Evolutionary conservation across 2,113 vertebrate genomes (phyloP).

Genomic region (Silurus meridionalis): DNA sequence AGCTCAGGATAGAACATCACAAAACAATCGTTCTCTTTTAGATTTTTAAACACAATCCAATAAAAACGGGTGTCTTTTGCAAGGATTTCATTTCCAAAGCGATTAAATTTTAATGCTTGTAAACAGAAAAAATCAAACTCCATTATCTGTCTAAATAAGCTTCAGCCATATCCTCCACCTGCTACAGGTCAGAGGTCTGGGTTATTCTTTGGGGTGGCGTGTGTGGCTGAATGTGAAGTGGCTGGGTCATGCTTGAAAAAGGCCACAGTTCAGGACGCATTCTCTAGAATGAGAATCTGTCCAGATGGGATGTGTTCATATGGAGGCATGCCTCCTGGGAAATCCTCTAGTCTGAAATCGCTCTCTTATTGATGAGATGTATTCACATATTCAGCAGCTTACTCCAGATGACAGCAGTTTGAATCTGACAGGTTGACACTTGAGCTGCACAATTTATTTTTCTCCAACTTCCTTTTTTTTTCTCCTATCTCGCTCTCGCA

Average conservation of each 20-base stretch:
- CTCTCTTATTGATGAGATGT: constrained; percentile 27
- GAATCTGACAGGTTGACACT: constrained; percentile 23
- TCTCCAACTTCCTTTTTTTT: not conserved
- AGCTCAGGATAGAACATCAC: not conserved
- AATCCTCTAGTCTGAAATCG: constrained; percentile 1
- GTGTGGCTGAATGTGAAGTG: constrained; percentile 46
- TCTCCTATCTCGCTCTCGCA: not conserved
- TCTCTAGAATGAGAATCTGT: not conserved
- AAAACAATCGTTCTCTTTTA: not conserved
- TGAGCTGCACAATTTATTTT: constrained; percentile 10
- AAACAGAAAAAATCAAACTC: constrained; percentile 2
- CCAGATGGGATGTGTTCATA: not conserved
- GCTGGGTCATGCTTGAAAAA: not conserved
- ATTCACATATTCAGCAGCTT: constrained; percentile 31
- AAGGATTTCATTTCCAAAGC: not conserved
- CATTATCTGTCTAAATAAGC: not conserved
- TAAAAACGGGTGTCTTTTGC: not conserved
- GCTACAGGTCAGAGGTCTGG: not conserved
- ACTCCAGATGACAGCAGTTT: constrained; percentile 4
- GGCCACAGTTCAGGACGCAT: constrained; percentile 5
- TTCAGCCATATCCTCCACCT: constrained; percentile 22
- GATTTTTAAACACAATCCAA: not conserved
- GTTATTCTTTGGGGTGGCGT: constrained; percentile 18
- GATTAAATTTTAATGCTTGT: not conserved
- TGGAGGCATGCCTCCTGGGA: not conserved